Conservation (phyloP, 1,140 invertebrate genomes). For the Thereuonema tuberculata region DNA sequence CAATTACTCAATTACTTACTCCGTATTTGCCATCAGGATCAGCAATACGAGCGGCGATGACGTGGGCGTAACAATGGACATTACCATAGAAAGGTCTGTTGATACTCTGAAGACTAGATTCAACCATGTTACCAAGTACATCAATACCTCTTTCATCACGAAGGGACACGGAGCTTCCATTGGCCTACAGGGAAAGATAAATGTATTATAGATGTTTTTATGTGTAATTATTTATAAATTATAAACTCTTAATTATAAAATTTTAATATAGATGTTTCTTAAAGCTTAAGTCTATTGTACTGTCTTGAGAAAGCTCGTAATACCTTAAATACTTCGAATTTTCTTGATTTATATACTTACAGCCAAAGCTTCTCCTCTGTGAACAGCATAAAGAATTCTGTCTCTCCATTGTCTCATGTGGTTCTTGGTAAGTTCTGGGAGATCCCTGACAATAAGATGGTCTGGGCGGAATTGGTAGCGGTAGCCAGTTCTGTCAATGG, state of each 20-base stretch:
- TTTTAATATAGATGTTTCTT: no score
- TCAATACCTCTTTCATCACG: conserved; percentile 20
- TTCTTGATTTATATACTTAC: conserved; percentile 17
- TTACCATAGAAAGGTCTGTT: conserved; percentile 17
- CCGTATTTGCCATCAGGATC: conserved; percentile 21
- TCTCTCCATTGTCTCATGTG: conserved; percentile 48
- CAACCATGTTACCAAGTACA: conserved; percentile 21
- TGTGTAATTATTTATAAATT: no score
- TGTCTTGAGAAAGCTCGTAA: no score
- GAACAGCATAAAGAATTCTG: conserved; percentile 56
- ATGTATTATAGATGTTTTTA: no score
- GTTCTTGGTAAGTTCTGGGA: conserved; percentile 28
- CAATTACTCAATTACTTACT: no score
- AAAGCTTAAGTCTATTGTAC: no score
- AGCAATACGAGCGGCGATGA: conserved; percentile 15
- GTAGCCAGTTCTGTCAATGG: conserved; percentile 45
- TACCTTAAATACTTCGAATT: no score
- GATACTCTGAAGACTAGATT: conserved; percentile 19
- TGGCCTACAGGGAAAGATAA: neutral
- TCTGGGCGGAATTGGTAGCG: conserved; percentile 43
- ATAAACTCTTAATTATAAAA: no score
- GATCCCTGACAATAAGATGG: conserved; percentile 32
- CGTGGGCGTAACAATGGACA: conserved; percentile 15
- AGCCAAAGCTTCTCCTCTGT: conserved; percentile 41
- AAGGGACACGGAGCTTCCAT: conserved; percentile 16